Conservation (phyloP, 2,113 vertebrate species). For the Oreochromis niloticus region DNA sequence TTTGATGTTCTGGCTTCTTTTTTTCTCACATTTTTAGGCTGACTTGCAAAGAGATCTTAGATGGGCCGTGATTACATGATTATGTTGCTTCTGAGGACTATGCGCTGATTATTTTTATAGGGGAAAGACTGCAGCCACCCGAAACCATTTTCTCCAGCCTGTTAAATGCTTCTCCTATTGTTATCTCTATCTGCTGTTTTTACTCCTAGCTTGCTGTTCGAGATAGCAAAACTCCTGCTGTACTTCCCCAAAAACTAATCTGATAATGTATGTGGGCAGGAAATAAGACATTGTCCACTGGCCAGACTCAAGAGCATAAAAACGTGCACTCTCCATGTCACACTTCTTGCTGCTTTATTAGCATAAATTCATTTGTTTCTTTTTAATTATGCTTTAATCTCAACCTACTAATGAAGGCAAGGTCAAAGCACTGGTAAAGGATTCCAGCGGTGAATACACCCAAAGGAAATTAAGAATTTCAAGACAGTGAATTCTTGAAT, state of each 20-base stretch:
- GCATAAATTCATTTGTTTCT: constrained; percentile 60
- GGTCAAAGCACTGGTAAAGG: constrained; percentile 28
- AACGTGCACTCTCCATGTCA: background rate
- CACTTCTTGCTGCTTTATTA: constrained; percentile 18
- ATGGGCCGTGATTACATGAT: background rate
- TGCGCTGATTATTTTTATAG: background rate
- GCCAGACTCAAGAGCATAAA: background rate
- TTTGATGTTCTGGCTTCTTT: constrained; percentile 24
- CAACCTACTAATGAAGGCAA: constrained; percentile 50
- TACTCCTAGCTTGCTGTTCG: background rate
- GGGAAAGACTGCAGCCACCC: background rate
- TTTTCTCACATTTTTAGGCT: background rate
- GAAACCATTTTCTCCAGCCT: background rate
- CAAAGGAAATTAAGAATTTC: constrained; percentile 1
- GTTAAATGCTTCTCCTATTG: background rate
- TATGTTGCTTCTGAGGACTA: background rate
- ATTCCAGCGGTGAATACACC: background rate
- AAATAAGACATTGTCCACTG: background rate
- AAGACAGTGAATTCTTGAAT: background rate
- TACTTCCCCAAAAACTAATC: background rate
- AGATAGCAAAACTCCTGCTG: background rate
- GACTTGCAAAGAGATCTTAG: background rate
- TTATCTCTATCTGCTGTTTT: background rate
- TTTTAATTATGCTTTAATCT: constrained; percentile 66
- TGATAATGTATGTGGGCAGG: background rate